Evolutionary conservation across 2,113 vertebrate genomes (phyloP).

Genomic region (Oncorhynchus masou): DNA sequence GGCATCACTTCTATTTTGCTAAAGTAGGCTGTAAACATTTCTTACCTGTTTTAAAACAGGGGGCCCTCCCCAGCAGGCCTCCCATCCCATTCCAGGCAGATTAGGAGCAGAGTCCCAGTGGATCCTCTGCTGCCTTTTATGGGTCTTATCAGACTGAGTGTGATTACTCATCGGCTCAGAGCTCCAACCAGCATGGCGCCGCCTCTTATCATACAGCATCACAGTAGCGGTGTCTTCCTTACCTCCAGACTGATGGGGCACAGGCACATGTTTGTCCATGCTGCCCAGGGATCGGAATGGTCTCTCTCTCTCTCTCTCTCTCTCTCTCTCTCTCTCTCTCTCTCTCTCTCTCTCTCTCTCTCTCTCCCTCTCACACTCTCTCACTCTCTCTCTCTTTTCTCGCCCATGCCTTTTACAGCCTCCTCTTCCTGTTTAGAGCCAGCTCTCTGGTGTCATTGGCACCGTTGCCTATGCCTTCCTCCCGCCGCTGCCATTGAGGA

Average conservation of each 20-base stretch:
- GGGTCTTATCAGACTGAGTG: constrained; percentile 68
- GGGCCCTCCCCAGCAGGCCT: neutral
- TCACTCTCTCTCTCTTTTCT: neutral
- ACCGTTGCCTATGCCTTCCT: neutral
- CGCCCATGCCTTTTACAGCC: neutral
- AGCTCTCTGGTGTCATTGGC: neutral
- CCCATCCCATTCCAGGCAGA: constrained; percentile 14
- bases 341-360: neutral
- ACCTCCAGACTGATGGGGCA: constrained; percentile 53
- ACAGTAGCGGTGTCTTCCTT: constrained; percentile 60
- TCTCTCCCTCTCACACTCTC: neutral
- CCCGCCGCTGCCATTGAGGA: neutral
- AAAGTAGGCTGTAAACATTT: constrained; percentile 69
- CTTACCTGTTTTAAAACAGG: constrained; percentile 60
- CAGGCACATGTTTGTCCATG: constrained; percentile 36
- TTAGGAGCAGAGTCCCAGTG: constrained; percentile 23
- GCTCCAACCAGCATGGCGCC: constrained; percentile 61
- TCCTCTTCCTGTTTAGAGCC: constrained; percentile 11
- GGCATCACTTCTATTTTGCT: constrained; percentile 10
- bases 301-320: neutral
- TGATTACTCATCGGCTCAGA: constrained; percentile 68
- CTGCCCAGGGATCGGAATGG: constrained; percentile 25
- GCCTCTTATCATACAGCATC: constrained; percentile 70
- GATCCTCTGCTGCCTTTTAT: constrained; percentile 54
- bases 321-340: neutral